phyloP scores from a whole-genome alignment of 2,113 vertebrate species.

The Mustela nigripes region DNA sequence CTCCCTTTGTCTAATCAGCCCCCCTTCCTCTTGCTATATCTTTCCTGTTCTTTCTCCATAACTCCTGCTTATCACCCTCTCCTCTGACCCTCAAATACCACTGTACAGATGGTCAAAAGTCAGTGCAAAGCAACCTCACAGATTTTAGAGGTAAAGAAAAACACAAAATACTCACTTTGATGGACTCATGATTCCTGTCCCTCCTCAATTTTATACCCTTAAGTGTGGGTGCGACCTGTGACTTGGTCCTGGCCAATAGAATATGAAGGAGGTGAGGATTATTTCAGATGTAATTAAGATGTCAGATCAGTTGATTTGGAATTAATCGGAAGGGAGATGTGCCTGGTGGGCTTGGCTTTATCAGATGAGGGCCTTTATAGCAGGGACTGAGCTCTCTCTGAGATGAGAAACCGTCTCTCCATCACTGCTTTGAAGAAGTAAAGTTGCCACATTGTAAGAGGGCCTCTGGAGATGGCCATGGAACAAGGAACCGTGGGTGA shows the following conservation, averaged over 20 bases:
- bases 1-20: neutral
- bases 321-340: neutral
- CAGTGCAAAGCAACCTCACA: neutral
- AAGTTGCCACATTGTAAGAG: neutral
- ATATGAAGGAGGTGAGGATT: neutral
- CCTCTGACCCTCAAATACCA: neutral
- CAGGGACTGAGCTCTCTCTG: neutral
- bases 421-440: conserved; percentile 3
- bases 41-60: neutral
- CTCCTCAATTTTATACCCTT: neutral
- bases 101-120: neutral
- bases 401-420: neutral
- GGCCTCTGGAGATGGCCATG: neutral
- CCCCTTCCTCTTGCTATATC: neutral
- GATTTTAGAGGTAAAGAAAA: neutral
- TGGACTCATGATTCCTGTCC: neutral
- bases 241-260: neutral
- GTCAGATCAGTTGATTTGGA: neutral
- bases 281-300: neutral
- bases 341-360: neutral
- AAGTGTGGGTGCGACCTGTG: neutral
- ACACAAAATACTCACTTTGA: neutral
- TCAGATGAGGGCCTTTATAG: neutral
- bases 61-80: neutral
- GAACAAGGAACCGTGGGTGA: neutral